Evolutionary conservation across 2,113 vertebrate species (phyloP), one percentile per base, ranked within the genome.

Genomic region (Aldabrachelys gigantea): DNA sequence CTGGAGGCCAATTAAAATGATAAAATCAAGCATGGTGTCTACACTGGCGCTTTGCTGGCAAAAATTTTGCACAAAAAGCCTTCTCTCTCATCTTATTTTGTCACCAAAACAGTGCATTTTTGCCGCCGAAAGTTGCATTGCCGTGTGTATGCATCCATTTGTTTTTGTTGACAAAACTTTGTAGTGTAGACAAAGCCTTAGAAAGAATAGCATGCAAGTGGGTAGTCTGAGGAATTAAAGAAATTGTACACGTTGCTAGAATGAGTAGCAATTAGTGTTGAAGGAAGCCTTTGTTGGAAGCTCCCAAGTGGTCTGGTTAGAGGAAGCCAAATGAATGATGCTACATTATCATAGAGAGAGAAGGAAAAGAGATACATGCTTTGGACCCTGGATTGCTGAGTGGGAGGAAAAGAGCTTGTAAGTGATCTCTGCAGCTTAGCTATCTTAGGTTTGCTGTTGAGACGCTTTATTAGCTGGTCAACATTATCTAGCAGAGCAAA

Each of bases 401-500:
- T 16, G 1, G 29, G 19, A 78, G 44, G 1, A 35, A 38, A 82
- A 5, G 38, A 86, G n/a, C 35, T 76, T 62, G 25, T 14, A 35
- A 49, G 49, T 47, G 57, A 79, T 53, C 69, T 85, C 24, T 76
- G 41, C 38, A 72, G 4, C 24, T 35, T 47, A 44, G 38, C 10
- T 0, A 0, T 80, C 0, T 72, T 81, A 2, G 19, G n/a, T 47
- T 87, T 89, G 75, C 50, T 89, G 31, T 85, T 72, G 65, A 79
- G 86, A 1, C 41, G 82, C 31, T 91, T 19, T 38, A 4, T 53
- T 81, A 86, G 85, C 91, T 90, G 56, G 4, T 88, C 87, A 21
- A 65, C 82, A 5, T 95, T 85, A 54, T 49, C 38, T 50, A 10
- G 47, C 89, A 88, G 85, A 50, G 81, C n/a, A 84, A 89, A 93